These are phyloP conservation scores for Thymelicus lineola DNA, from an alignment of 2,888 invertebrate species.

Conservation along the genomic window DNA sequence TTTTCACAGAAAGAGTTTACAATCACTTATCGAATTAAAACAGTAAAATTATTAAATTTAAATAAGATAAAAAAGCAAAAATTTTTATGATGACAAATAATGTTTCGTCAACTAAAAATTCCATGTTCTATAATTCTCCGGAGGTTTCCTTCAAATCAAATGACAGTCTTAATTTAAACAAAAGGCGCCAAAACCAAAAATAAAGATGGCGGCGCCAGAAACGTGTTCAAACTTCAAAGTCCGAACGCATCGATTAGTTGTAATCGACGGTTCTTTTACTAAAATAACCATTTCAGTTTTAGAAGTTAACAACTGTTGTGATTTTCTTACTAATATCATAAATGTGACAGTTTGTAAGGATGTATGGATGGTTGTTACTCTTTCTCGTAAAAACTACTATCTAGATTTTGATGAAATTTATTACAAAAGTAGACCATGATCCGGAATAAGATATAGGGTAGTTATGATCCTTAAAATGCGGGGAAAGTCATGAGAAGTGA, in stretches of 20 bases:
- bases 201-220: constrained; percentile 45
- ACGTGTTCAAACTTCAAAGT: constrained; percentile 22
- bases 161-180: constrained; percentile 46
- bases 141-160: constrained; percentile 30
- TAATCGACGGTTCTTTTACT: constrained; percentile 33
- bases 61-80: background rate
- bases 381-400: no score
- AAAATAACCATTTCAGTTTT: constrained; percentile 36
- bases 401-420: no score
- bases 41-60: no score
- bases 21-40: no score
- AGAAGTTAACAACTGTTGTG: background rate
- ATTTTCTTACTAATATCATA: background rate
- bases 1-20: no score
- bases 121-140: constrained; percentile 6
- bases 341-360: no score
- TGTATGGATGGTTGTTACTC: no score
- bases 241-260: constrained; percentile 42
- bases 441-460: no score
- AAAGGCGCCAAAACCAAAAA: constrained; percentile 48
- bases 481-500: no score
- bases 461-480: no score
- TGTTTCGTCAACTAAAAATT: background rate
- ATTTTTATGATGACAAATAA: background rate
- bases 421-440: no score